A percentile compares a stretch with the other conserved stretches of the same genome.
phyloP scores from a whole-genome alignment of 2,797 vertebrate genomes.

The Dermochelys coriacea region DNA sequence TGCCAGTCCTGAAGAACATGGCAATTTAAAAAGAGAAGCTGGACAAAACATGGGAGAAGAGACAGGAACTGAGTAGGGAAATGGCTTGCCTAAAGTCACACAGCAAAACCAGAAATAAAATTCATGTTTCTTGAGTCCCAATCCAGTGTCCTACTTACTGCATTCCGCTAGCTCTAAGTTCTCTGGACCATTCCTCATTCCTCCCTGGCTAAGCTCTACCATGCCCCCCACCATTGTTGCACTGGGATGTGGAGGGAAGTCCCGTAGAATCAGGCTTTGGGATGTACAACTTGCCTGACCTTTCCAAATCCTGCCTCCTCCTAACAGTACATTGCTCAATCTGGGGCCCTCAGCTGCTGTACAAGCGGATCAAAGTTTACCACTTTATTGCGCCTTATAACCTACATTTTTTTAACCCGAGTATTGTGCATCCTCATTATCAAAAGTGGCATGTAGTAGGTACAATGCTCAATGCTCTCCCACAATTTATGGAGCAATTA shows the following conservation, averaged over 20 bases:
- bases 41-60: not conserved
- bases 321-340: not conserved
- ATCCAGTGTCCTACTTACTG: not conserved
- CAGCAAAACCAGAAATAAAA: not conserved
- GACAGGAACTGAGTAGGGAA: not conserved
- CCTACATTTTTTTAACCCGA: not conserved
- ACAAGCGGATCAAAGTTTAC: not conserved
- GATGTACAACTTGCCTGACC: not conserved
- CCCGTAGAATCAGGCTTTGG: not conserved
- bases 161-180: not conserved
- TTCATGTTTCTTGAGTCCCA: not conserved
- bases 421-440: not conserved
- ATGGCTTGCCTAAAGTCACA: not conserved
- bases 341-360: not conserved
- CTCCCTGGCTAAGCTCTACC: not conserved
- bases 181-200: not conserved
- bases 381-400: not conserved
- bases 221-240: not conserved
- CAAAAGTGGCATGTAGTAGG: not conserved
- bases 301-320: not conserved
- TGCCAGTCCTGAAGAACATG: not conserved
- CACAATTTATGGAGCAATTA: not conserved
- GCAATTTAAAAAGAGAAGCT: not conserved
- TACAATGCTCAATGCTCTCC: not conserved
- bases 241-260: fast-evolving